phyloP scores from a whole-genome alignment of 2,888 invertebrate species.

The Poecilus cupreus region DNA sequence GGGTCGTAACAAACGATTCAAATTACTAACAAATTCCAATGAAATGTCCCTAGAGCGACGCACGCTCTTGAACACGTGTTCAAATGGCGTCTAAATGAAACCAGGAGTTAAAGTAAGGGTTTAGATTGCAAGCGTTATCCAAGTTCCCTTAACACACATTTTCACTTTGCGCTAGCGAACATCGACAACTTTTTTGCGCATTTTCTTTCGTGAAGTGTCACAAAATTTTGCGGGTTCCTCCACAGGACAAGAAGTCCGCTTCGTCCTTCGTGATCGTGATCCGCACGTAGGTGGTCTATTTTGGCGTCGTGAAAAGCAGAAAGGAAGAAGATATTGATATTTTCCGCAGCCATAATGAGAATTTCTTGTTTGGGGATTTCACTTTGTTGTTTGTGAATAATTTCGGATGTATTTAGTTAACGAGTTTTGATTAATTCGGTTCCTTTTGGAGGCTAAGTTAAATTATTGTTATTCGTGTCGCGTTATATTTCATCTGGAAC shows the following conservation, averaged over 20 bases:
- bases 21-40: too few species aligned
- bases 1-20: too few species aligned
- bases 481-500: too few species aligned
- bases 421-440: too few species aligned
- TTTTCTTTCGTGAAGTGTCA: background rate
- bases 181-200: background rate
- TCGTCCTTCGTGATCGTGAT: background rate
- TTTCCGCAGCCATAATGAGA: background rate
- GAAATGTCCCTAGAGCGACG: too few species aligned
- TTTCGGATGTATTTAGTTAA: too few species aligned
- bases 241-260: background rate
- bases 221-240: background rate
- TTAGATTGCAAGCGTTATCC: background rate
- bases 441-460: too few species aligned
- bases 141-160: background rate
- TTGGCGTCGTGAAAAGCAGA: background rate
- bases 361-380: too few species aligned
- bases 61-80: too few species aligned
- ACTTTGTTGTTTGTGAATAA: too few species aligned
- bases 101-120: background rate
- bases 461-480: too few species aligned
- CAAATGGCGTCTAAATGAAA: too few species aligned
- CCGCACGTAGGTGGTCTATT: background rate
- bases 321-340: slow-evolving; percentile 4
- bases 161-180: background rate